These are phyloP conservation scores for Drosophila stalkeri DNA, from an alignment of 2,888 invertebrate genomes.

Conservation along the genomic window DNA sequence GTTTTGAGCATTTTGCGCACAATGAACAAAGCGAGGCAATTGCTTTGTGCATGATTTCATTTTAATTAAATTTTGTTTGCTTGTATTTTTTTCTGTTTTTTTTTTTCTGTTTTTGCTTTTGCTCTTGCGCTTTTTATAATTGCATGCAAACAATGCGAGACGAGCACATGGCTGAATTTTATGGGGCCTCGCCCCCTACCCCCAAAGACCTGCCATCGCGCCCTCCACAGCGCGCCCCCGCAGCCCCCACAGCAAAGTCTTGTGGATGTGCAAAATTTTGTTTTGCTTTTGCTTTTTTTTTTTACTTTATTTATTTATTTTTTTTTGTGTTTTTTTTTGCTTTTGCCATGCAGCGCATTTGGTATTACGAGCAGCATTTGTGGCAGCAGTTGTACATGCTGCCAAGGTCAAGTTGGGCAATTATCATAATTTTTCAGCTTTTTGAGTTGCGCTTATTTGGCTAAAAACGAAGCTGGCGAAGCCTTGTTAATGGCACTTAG, in stretches of 20 bases:
- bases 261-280: constrained; percentile 68
- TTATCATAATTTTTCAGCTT: constrained; percentile 69
- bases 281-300: constrained; percentile 2
- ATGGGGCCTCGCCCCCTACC: constrained; percentile 15
- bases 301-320: background rate
- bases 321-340: background rate
- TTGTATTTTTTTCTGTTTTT: constrained; percentile 37
- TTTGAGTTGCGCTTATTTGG: constrained; percentile 44
- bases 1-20: constrained; percentile 66
- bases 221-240: background rate
- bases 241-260: constrained; percentile 5
- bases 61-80: constrained; percentile 78
- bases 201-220: background rate
- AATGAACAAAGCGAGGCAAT: constrained; percentile 79
- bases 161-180: constrained; percentile 48
- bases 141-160: constrained; percentile 73
- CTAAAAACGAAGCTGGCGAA: constrained; percentile 40
- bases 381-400: constrained; percentile 55
- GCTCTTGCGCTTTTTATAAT: constrained; percentile 66
- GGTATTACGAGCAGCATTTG: constrained; percentile 59
- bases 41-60: constrained; percentile 80
- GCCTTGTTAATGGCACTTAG: constrained; percentile 73
- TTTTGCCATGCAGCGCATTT: constrained; percentile 61
- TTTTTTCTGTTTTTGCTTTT: constrained; percentile 26
- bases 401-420: constrained; percentile 75